phyloP scores from a whole-genome alignment of 2,888 invertebrate genomes.

The Axea sp. region DNA sequence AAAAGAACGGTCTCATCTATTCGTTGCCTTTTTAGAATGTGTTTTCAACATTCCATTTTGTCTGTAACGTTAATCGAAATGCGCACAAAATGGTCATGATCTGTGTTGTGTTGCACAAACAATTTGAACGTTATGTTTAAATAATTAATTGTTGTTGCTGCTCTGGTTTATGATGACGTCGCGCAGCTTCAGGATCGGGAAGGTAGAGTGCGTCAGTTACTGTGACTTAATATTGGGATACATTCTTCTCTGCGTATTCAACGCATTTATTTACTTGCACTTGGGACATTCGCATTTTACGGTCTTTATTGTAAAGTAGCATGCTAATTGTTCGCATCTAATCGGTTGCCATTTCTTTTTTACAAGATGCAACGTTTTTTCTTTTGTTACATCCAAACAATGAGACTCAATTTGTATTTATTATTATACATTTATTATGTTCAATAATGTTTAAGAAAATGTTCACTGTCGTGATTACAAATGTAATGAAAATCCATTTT shows the following conservation, averaged over 20 bases:
- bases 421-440: no score
- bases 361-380: neutral
- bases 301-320: conserved; percentile 49
- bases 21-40: conserved; percentile 1
- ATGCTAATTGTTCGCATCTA: conserved; percentile 11
- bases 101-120: conserved; percentile 46
- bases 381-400: neutral
- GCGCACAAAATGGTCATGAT: conserved; percentile 23
- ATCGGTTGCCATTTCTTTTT: neutral
- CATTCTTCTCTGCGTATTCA: conserved; percentile 76
- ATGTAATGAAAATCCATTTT: no score
- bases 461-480: no score
- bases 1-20: neutral
- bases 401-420: no score
- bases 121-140: conserved; percentile 37
- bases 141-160: conserved; percentile 74
- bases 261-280: conserved; percentile 76
- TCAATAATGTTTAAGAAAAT: no score
- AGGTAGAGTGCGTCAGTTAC: conserved; percentile 86
- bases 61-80: conserved; percentile 4
- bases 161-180: conserved; percentile 70
- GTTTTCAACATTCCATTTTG: conserved; percentile 1
- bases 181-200: conserved; percentile 85
- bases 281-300: conserved; percentile 67
- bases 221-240: conserved; percentile 79